Conservation (phyloP, 2,797 vertebrate species). For the Parotocinclus haroldoi region DNA sequence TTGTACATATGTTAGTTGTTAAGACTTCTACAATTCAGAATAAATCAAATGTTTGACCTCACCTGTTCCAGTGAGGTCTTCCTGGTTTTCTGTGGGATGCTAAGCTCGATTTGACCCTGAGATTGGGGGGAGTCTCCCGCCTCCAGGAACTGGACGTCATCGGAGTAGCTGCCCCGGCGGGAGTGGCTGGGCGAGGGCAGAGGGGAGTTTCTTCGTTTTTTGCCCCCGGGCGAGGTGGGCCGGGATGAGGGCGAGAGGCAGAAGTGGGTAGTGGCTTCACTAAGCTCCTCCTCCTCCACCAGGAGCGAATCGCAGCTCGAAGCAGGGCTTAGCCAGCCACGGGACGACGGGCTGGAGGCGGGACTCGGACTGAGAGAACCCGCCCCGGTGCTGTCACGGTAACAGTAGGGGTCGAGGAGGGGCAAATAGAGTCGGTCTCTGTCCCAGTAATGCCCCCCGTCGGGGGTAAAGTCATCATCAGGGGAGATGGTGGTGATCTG, state of each 20-base stretch:
- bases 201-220: conserved; percentile 82
- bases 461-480: conserved; percentile 65
- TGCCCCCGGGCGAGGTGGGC: conserved; percentile 85
- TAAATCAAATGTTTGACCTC: not conserved
- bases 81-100: conserved; percentile 87
- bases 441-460: conserved; percentile 71
- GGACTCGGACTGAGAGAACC: conserved; percentile 86
- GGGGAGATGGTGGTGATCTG: conserved; percentile 93
- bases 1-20: no score
- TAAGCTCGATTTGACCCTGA: conserved; percentile 70
- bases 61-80: conserved; percentile 87
- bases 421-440: conserved; percentile 83
- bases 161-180: conserved; percentile 81
- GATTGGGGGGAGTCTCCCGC: conserved; percentile 59
- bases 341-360: conserved; percentile 85
- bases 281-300: conserved; percentile 87
- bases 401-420: conserved; percentile 79
- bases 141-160: conserved; percentile 68
- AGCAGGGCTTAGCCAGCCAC: conserved; percentile 85
- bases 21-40: no score
- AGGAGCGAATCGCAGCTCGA: conserved; percentile 86
- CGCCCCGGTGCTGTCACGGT: conserved; percentile 74
- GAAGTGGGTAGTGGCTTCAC: conserved; percentile 76
- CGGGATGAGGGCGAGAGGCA: conserved; percentile 76
- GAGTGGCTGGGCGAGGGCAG: conserved; percentile 75